Evolutionary conservation across 2,113 vertebrate genomes (phyloP).

Genomic region (Pelobates fuscus): DNA sequence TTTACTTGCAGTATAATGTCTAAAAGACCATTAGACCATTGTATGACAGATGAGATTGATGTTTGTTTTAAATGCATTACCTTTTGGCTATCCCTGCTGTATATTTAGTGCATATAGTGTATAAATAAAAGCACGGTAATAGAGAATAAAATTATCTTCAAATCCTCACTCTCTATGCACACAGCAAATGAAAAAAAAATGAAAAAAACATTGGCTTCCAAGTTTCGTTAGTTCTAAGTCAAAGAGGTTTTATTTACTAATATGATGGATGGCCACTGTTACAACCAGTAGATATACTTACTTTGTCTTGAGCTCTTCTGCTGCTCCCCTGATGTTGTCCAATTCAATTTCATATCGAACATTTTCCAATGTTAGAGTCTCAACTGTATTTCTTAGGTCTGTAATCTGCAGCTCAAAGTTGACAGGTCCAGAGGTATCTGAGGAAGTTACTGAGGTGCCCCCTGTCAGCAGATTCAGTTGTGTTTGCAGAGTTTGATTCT

Average conservation of each 20-base stretch:
- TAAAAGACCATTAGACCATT: no score
- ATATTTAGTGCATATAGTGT: background rate
- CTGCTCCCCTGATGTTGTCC: conserved; percentile 61
- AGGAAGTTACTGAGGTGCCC: conserved; percentile 52
- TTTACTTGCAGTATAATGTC: no score
- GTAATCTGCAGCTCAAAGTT: conserved; percentile 61
- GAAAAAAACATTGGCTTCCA: no score
- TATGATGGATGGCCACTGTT: no score
- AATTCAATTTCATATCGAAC: conserved; percentile 63
- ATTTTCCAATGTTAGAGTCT: conserved; percentile 61
- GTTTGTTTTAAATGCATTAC: no score
- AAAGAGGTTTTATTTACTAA: no score
- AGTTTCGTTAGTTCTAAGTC: no score
- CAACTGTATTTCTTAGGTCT: conserved; percentile 58
- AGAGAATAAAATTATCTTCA: background rate
- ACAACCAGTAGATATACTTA: conserved; percentile 39
- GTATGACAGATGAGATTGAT: no score
- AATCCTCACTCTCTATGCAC: no score
- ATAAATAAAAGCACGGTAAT: background rate
- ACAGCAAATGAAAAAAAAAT: no score
- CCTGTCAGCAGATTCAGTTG: conserved; percentile 63
- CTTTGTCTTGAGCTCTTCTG: conserved; percentile 66
- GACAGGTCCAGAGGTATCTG: conserved; percentile 49
- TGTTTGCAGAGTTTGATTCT: conserved; percentile 61
- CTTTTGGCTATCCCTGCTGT: no score